These are phyloP conservation scores for Pantelozetes paolii DNA, from an alignment of 2,888 invertebrate species.

Conservation along the genomic window DNA sequence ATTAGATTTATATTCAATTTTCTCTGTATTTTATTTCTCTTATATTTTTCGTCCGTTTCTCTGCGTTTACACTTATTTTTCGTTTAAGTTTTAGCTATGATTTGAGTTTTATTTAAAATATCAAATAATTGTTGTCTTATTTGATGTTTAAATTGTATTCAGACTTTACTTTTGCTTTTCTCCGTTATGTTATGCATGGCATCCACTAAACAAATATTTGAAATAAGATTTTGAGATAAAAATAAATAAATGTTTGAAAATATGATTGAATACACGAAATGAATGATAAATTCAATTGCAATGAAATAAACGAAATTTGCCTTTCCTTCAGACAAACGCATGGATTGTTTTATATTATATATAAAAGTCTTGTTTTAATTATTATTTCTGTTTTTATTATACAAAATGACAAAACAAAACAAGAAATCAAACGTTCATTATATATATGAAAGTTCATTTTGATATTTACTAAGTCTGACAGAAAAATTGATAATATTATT, in stretches of 20 bases:
- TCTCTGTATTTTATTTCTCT: too few species aligned
- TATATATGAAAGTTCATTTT: neutral
- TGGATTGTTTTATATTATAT: neutral
- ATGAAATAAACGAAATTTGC: neutral
- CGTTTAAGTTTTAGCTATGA: too few species aligned
- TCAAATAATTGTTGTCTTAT: neutral
- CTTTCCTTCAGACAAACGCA: slow-evolving; percentile 3
- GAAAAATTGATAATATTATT: neutral
- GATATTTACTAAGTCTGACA: neutral
- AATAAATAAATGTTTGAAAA: too few species aligned
- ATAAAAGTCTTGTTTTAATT: neutral
- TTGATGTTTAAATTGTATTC: neutral
- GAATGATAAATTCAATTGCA: neutral
- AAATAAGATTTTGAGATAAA: too few species aligned
- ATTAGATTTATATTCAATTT: too few species aligned
- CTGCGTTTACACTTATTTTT: too few species aligned
- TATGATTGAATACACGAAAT: neutral
- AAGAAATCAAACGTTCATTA: too few species aligned
- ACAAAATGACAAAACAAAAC: too few species aligned
- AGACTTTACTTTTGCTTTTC: neutral
- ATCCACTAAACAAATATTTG: too few species aligned
- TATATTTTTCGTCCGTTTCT: too few species aligned
- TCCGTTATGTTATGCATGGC: neutral
- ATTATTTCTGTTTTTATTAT: neutral
- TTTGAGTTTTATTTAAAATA: neutral